Conservation (phyloP, 1,140 invertebrate species). For the Maconellicoccus hirsutus region DNA sequence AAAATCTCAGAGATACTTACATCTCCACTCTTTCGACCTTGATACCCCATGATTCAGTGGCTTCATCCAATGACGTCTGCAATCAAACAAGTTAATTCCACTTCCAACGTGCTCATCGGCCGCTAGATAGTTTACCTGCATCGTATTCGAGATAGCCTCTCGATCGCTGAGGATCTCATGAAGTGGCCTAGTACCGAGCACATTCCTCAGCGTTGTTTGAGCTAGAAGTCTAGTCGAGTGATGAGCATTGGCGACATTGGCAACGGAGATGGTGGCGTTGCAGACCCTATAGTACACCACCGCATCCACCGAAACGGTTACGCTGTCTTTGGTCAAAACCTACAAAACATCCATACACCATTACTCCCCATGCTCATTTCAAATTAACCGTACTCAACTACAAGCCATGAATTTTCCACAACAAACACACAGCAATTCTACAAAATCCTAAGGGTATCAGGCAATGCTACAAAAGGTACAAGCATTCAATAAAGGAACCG, state of each 20-base stretch:
- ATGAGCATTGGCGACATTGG: slow-evolving; percentile 69
- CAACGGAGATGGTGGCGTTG: slow-evolving; percentile 70
- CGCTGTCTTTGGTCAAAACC: slow-evolving; percentile 82
- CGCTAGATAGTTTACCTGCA: no score
- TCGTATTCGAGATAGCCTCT: slow-evolving; percentile 76
- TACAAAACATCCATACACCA: slow-evolving; percentile 29
- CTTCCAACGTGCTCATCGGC: no score
- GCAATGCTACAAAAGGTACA: no score
- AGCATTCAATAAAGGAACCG: no score
- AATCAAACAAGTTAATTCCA: no score
- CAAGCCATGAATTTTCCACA: no score
- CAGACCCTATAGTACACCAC: slow-evolving; percentile 83
- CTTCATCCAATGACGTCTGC: slow-evolving; percentile 65
- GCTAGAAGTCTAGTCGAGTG: slow-evolving; percentile 76
- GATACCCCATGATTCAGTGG: slow-evolving; percentile 95
- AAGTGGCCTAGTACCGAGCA: slow-evolving; percentile 82
- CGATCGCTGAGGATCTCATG: slow-evolving; percentile 82
- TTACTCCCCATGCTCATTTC: no score
- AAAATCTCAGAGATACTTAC: no score
- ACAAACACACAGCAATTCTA: no score
- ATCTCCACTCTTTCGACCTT: slow-evolving; percentile 94
- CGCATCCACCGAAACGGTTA: slow-evolving; percentile 85
- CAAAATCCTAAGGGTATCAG: no score
- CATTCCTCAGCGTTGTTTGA: slow-evolving; percentile 77
- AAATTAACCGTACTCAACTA: no score